Evolutionary conservation across 2,113 vertebrate species (phyloP).

Genomic region (Melanotaenia duboulayi): DNA sequence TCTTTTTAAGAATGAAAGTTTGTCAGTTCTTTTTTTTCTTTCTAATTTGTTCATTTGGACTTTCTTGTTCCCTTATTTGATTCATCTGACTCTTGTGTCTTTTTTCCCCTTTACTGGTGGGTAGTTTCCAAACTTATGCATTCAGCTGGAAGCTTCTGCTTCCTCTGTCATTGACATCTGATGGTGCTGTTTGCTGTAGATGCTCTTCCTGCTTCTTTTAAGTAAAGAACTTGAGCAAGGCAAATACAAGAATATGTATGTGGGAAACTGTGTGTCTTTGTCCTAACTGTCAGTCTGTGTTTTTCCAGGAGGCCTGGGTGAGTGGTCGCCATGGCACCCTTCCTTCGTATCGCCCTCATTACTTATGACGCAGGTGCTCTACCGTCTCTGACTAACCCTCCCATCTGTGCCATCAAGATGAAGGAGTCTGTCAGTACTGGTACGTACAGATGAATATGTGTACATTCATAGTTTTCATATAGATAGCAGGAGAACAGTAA

Average conservation of each 20-base stretch:
- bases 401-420: slow-evolving; percentile 95
- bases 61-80: not conserved
- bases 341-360: slow-evolving; percentile 92
- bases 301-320: slow-evolving; percentile 63
- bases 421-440: slow-evolving; percentile 96
- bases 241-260: not conserved
- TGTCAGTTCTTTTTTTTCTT: too few species aligned
- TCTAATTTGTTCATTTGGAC: too few species aligned
- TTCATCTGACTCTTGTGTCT: not conserved
- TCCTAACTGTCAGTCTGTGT: slow-evolving; percentile 9
- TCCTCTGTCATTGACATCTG: slow-evolving; percentile 39
- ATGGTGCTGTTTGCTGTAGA: not conserved
- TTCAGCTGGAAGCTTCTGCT: slow-evolving; percentile 40
- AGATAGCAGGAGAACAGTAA: not conserved
- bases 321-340: slow-evolving; percentile 89
- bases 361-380: slow-evolving; percentile 87
- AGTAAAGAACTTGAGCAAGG: slow-evolving; percentile 12
- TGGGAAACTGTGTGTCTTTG: not conserved
- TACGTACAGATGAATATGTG: slow-evolving; percentile 64
- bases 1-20: not conserved
- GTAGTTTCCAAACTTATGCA: slow-evolving; percentile 43
- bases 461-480: not conserved
- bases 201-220: slow-evolving; percentile 57
- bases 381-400: slow-evolving; percentile 77
- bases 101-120: slow-evolving; percentile 9